Base-by-base conservation (phyloP, 2,888 invertebrate species). In the Agrotis ipsilon region DNA sequence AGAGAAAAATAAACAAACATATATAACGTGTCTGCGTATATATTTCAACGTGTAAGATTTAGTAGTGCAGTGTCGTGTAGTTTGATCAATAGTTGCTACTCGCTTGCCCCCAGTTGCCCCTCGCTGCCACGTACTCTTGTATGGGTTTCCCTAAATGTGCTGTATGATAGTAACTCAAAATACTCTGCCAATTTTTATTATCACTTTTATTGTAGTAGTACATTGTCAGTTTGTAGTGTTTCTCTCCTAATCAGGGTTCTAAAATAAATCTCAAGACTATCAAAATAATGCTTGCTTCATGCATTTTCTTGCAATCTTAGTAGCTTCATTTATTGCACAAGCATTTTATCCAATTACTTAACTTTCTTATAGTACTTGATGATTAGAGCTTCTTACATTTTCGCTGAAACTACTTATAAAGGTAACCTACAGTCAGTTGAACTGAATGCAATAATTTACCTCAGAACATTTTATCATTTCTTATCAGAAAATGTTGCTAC, bases 11-110 rank as follows among this genome's bases (percentile, higher is more conserved):
- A 68, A 61, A 78, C 61, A 72, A 27, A 75, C 64, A 59, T 80
- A 80, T 57, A 68, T 80, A 74, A 61, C 21, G 49, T 51, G 49
- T 54, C 51, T 62, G 57, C 60, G 73, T 76, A 64, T 84, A 79
- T 80, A 78, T 76, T 82, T 75, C 72, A 80, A 72, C 70, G 69
- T 69, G 73, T 80, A 60, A 72, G 75, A 85, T 85, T 85, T 83
- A 76, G 62, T 78, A 78, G 75, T 78, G 72, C 69, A 70, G 58
- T 75, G 80, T 78, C 81, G 72, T 60, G 60, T 59, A 65, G 80
- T 84, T 83, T 83, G 83, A 83, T 83, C 83, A 83, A 83, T 83
- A 83, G 80, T 72, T 57, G 64, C 68, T 72, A 66, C 79, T 75
- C 63, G 58, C 52, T 80, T 59, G 78, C 71, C 68, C 63, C 52